These are phyloP conservation scores for Pimephales promelas DNA, from an alignment of 2,113 vertebrate species.

Conservation along the genomic window DNA sequence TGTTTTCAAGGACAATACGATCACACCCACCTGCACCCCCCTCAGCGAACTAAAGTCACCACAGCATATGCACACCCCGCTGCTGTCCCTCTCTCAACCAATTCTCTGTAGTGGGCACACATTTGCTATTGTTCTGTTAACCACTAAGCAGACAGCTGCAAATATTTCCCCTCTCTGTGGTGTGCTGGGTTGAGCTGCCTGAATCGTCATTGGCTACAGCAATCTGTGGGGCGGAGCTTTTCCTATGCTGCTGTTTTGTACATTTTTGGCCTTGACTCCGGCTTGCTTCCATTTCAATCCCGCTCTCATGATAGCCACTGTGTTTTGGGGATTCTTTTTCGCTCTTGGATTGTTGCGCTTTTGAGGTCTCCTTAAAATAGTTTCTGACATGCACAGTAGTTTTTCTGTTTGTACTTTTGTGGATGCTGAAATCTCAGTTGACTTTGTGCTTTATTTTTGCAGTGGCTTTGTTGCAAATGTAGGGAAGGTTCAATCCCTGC, in stretches of 20 bases:
- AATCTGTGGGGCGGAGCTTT: conserved; percentile 23
- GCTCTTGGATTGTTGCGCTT: neutral
- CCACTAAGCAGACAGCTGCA: conserved; percentile 57
- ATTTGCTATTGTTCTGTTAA: conserved; percentile 53
- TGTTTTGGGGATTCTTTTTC: conserved; percentile 40
- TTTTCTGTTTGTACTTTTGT: conserved; percentile 19
- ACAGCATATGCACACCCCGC: conserved; percentile 15
- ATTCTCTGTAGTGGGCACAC: conserved; percentile 42
- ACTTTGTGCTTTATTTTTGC: neutral
- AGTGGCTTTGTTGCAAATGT: neutral
- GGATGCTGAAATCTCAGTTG: neutral
- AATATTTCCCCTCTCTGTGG: conserved; percentile 27
- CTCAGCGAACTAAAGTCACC: conserved; percentile 60
- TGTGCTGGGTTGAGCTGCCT: conserved; percentile 25
- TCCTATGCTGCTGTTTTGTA: conserved; percentile 43
- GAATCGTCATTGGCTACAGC: neutral
- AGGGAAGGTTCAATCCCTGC: neutral
- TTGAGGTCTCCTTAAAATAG: conserved; percentile 31
- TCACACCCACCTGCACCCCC: conserved; percentile 34
- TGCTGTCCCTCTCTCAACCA: neutral
- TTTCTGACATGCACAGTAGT: neutral
- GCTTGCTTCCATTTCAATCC: conserved; percentile 32
- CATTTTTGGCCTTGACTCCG: conserved; percentile 45
- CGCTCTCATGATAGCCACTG: conserved; percentile 42
- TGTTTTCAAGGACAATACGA: conserved; percentile 62